Conservation (phyloP, 2,888 invertebrate species). For the Ectemnius continuus region DNA sequence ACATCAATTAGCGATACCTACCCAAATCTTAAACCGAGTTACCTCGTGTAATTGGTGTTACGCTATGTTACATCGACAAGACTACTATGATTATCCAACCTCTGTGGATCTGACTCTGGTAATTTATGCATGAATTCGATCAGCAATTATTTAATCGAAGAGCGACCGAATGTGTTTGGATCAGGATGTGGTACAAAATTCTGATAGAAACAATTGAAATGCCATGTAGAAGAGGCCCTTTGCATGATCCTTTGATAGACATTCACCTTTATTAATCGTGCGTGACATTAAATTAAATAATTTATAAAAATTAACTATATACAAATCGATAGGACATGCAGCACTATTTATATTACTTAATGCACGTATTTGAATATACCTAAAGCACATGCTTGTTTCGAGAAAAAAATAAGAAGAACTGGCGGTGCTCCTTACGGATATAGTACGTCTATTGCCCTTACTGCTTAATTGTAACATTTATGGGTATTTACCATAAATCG, state of each 20-base stretch:
- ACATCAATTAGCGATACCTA: slow-evolving; percentile 49
- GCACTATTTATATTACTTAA: slow-evolving; percentile 63
- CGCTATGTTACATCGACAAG: slow-evolving; percentile 24
- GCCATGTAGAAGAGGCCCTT: slow-evolving; percentile 35
- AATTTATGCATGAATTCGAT: no score
- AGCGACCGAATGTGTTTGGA: background rate
- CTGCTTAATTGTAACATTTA: slow-evolving; percentile 63
- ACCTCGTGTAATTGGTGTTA: slow-evolving; percentile 29
- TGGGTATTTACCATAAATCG: slow-evolving; percentile 71
- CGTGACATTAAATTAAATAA: slow-evolving; percentile 67
- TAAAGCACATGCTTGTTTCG: slow-evolving; percentile 64
- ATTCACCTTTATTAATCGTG: slow-evolving; percentile 52
- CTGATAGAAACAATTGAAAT: slow-evolving; percentile 29
- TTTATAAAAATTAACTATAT: slow-evolving; percentile 76
- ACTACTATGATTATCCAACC: slow-evolving; percentile 25
- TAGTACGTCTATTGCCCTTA: slow-evolving; percentile 70
- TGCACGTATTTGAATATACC: slow-evolving; percentile 63
- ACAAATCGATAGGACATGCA: slow-evolving; percentile 76
- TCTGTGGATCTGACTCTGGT: background rate
- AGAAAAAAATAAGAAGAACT: slow-evolving; percentile 63
- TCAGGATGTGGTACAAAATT: slow-evolving; percentile 39
- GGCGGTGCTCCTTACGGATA: slow-evolving; percentile 68
- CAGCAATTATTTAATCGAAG: slow-evolving; percentile 1
- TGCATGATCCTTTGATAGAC: slow-evolving; percentile 47
- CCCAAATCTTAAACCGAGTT: slow-evolving; percentile 47